Conservation (phyloP, 2,797 vertebrate species). For the Mus spretus region DNA sequence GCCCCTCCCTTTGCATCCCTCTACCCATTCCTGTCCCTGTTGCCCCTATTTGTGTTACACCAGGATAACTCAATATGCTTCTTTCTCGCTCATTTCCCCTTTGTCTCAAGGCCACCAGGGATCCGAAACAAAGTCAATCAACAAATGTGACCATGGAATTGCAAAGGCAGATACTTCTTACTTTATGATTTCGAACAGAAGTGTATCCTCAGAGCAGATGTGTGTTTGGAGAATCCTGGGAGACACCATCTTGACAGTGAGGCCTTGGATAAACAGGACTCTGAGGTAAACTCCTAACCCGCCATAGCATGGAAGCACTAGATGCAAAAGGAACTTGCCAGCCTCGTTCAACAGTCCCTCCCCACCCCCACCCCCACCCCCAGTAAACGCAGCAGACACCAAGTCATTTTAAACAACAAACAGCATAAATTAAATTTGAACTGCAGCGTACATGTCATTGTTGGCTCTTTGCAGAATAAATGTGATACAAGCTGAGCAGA, state of each 20-base stretch:
- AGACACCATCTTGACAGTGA: neutral
- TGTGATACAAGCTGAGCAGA: slow-evolving; percentile 71
- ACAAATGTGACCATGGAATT: neutral
- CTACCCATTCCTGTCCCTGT: neutral
- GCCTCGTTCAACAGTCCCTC: neutral
- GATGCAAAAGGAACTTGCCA: neutral
- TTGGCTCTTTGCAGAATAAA: slow-evolving; percentile 71
- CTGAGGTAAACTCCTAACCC: neutral
- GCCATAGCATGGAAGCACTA: neutral
- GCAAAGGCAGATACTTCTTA: neutral
- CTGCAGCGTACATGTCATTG: slow-evolving; percentile 33
- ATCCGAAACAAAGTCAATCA: neutral
- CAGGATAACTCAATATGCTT: neutral
- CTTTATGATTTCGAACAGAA: neutral
- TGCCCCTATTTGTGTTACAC: neutral
- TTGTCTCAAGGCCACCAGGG: neutral
- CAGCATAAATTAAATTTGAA: slow-evolving; percentile 71
- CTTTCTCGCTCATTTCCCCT: neutral
- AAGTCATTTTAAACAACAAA: slow-evolving; percentile 65
- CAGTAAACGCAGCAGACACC: slow-evolving; percentile 53
- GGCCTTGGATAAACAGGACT: neutral
- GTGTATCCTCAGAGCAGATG: neutral
- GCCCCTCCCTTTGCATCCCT: neutral
- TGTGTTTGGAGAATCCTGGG: neutral
- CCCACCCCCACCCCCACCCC: accelerated